phyloP scores from a whole-genome alignment of 35 echinoderm and acorn worm genomes.

The Holothuria glaberrima region DNA sequence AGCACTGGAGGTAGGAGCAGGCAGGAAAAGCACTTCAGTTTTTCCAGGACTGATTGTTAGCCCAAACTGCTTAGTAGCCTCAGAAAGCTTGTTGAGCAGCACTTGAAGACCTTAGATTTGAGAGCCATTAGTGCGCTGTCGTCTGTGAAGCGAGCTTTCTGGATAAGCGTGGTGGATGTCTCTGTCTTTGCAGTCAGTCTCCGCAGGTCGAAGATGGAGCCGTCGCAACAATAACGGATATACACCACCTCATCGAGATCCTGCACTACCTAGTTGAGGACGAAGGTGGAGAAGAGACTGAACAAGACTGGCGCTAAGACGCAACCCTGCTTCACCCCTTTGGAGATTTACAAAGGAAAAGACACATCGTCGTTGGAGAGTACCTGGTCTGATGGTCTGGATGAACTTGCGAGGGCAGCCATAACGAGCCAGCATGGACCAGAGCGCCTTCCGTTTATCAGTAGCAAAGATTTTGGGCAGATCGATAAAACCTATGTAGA shows the following conservation, averaged over 20 bases:
- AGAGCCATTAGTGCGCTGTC: conserved; percentile 39
- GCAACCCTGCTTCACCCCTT: conserved; percentile 76
- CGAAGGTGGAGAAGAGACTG: conserved; percentile 54
- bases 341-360: conserved; percentile 30
- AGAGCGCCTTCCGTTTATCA: conserved; percentile 50
- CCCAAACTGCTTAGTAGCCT: conserved; percentile 40
- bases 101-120: conserved; percentile 23
- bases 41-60: conserved; percentile 25
- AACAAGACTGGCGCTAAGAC: conserved; percentile 72
- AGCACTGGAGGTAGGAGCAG: not conserved
- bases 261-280: conserved; percentile 34
- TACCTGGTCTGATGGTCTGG: not conserved
- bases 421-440: conserved; percentile 22
- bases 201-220: conserved; percentile 26
- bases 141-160: conserved; percentile 19
- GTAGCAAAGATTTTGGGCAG: conserved; percentile 74
- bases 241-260: not conserved
- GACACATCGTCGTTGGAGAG: conserved; percentile 13
- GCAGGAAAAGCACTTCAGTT: not conserved
- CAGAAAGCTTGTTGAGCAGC: conserved; percentile 21
- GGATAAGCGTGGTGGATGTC: not conserved
- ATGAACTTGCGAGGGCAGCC: not conserved
- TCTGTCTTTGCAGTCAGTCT: conserved; percentile 44
- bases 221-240: conserved; percentile 10
- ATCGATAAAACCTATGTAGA: conserved; percentile 74